Base-by-base conservation (phyloP, 2,113 vertebrate species). In the Neogobius melanostomus region DNA sequence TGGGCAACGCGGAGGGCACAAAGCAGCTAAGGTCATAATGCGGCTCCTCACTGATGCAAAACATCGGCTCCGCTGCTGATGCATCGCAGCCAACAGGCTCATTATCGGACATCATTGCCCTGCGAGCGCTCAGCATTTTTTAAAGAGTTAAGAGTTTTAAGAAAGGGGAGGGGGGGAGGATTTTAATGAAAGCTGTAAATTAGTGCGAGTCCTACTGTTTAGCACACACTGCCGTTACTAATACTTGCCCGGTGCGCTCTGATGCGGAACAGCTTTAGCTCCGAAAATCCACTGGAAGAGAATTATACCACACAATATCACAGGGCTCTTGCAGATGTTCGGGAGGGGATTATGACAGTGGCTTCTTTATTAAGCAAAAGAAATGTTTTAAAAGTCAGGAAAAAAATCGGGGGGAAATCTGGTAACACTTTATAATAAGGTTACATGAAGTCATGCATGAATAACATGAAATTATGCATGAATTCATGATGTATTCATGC, bases 191-290 rank as follows among this genome's bases (percentile, higher is more conserved):
- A 74, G 78, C 51, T 57, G 70, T 50, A 76, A 57, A 73, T 78
- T 72, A 84, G 85, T 90, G 87, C 66, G 73, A 76, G 64, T 72
- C 68, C 70, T n/a, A 66, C 78, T 60, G 74, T 75, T 77, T 65
- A 66, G 14, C 69, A 81, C 65, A 72, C 28, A 36, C 28, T 36
- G 28, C 28, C 28, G 28, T 36, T 14, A 59, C 69, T 67, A n/a
- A 64, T 93, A 93, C 91, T 92, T 92, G 89, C 91, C 89, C 42
- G 80, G 74, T 57, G 68, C 60, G 82, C 64, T 78, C 77, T 15
- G 68, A 80, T 79, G 69, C 49, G 78, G 79, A 77, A 50, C 51
- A 69, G 81, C 74, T 84, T 65, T 86, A 91, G 79, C 66, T 81
- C 83, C 87, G 80, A 62, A 80, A 79, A 81, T 90, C 85, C 72